Conservation (phyloP, 2,888 invertebrate genomes). For the Notodonta dromedarius region DNA sequence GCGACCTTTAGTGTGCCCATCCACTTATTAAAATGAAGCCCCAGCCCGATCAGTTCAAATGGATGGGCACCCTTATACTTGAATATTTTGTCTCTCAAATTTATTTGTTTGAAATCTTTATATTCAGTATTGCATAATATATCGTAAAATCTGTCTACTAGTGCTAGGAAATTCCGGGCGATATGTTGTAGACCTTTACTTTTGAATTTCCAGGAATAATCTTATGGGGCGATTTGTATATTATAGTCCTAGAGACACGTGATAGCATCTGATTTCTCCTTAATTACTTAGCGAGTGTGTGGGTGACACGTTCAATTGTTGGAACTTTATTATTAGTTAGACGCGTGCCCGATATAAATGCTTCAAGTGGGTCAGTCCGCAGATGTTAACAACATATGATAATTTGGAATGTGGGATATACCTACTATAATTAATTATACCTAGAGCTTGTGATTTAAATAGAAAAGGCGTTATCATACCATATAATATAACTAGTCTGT, state of each 20-base stretch:
- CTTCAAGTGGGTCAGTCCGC: constrained; percentile 26
- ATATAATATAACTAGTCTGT: no score
- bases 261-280: constrained; percentile 18
- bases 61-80: no score
- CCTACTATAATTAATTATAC: background rate
- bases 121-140: no score
- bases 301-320: constrained; percentile 40
- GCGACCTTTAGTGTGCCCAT: no score
- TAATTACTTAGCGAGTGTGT: constrained; percentile 24
- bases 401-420: background rate
- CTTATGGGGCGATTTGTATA: background rate
- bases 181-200: background rate
- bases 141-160: no score
- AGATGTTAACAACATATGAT: constrained; percentile 11
- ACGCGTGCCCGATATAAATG: constrained; percentile 16
- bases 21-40: no score
- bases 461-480: no score
- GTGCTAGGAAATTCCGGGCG: background rate
- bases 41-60: no score
- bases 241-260: background rate
- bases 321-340: constrained; percentile 26
- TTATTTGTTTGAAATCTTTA: no score
- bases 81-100: no score
- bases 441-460: background rate
- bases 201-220: background rate